Conservation (phyloP, 2,113 vertebrate genomes). For the Gymnobelideus leadbeateri region DNA sequence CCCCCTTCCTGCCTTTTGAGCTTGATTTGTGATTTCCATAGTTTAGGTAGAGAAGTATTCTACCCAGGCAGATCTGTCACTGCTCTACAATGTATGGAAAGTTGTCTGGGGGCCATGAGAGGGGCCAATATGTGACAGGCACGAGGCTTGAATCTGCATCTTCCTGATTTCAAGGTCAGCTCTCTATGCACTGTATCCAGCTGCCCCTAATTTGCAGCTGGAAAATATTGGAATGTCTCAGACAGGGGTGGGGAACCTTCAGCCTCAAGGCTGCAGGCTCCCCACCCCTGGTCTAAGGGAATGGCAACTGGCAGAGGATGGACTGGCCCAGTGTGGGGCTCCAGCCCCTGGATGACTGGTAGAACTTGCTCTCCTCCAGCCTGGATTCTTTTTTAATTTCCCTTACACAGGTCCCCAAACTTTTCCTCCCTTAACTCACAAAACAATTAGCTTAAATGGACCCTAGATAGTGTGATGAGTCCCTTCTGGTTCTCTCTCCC, state of each 20-base stretch:
- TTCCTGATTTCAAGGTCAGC: neutral
- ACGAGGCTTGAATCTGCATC: neutral
- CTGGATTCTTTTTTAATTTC: neutral
- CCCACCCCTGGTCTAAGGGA: neutral
- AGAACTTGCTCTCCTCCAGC: neutral
- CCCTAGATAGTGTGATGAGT: neutral
- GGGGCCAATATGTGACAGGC: neutral
- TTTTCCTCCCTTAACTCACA: neutral
- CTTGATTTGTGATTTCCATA: neutral
- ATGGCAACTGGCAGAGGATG: neutral
- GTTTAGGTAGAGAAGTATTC: neutral
- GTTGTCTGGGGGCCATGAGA: neutral
- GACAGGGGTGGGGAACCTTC: too few species aligned
- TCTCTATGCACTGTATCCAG: neutral
- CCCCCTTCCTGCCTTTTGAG: neutral
- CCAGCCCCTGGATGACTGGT: neutral
- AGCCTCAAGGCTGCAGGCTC: too few species aligned
- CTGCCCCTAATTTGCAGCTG: neutral
- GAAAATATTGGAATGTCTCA: neutral
- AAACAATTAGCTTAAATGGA: neutral
- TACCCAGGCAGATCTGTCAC: neutral
- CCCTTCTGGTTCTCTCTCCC: neutral
- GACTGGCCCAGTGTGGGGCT: neutral
- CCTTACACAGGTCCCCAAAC: neutral
- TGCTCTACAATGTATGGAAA: neutral